A percentile compares a stretch with the other conserved stretches of the same genome.
phyloP scores from a whole-genome alignment of 1,140 invertebrate species.

The Heterodera carotae region DNA sequence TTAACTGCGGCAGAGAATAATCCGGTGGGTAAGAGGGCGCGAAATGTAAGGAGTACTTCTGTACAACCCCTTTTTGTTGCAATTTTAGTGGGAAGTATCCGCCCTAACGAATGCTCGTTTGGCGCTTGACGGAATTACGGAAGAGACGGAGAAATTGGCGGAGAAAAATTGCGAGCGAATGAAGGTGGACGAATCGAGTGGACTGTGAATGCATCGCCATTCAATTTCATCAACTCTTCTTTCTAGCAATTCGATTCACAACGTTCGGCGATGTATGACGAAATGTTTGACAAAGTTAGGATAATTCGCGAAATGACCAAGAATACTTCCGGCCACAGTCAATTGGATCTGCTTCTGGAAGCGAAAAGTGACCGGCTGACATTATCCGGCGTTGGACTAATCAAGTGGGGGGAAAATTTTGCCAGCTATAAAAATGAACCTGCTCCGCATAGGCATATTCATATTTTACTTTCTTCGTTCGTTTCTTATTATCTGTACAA shows the following conservation, averaged over 20 bases:
- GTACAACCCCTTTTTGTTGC: too few species aligned
- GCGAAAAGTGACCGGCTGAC: neutral
- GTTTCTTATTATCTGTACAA: too few species aligned
- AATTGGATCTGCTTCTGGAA: constrained; percentile 18
- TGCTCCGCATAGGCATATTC: too few species aligned
- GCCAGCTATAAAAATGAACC: too few species aligned
- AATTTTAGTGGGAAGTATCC: constrained; percentile 46
- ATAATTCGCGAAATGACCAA: neutral
- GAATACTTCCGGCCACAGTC: neutral
- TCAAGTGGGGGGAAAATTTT: constrained; percentile 28
- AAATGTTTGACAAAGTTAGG: constrained; percentile 30
- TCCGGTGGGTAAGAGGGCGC: constrained; percentile 32
- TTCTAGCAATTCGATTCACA: constrained; percentile 37
- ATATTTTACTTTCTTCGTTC: too few species aligned
- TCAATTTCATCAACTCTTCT: neutral
- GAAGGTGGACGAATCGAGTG: too few species aligned
- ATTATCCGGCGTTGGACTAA: constrained; percentile 14
- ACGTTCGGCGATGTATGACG: constrained; percentile 44
- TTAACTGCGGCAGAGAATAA: constrained; percentile 50
- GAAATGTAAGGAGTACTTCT: constrained; percentile 22
- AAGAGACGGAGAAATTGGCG: constrained; percentile 37
- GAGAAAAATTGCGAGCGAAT: constrained; percentile 31
- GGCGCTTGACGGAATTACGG: constrained; percentile 28
- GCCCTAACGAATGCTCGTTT: constrained; percentile 21
- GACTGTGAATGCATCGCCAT: neutral